Conservation (phyloP, 2,113 vertebrate species). For the Hippocampus zosterae region DNA sequence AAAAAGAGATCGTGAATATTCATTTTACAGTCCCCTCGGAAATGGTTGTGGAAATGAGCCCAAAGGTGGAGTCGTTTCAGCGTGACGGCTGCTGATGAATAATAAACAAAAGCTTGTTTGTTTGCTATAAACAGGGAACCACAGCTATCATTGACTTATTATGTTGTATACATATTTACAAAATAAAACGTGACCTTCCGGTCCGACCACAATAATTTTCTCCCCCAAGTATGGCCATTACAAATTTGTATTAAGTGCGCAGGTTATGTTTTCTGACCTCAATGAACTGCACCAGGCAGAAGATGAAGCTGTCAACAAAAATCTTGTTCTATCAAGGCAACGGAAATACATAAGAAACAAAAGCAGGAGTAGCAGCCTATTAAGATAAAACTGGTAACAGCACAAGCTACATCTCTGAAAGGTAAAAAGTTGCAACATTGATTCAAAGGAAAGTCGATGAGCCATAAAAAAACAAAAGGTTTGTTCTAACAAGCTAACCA, state of each 20-base stretch:
- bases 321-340: neutral
- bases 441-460: no score
- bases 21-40: neutral
- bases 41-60: neutral
- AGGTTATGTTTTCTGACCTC: neutral
- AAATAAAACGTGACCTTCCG: neutral
- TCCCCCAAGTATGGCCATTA: neutral
- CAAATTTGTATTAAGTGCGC: neutral
- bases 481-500: no score
- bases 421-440: no score
- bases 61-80: neutral
- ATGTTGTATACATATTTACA: neutral
- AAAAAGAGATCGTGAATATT: neutral
- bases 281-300: neutral
- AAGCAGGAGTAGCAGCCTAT: neutral
- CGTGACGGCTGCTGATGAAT: neutral
- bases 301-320: neutral
- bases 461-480: no score
- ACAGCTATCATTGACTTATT: neutral
- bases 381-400: neutral
- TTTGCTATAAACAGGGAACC: neutral
- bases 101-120: conserved; percentile 2
- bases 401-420: neutral
- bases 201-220: neutral
- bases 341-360: neutral